Conservation (phyloP, 2,797 vertebrate genomes). For the Lepus oiostolus region DNA sequence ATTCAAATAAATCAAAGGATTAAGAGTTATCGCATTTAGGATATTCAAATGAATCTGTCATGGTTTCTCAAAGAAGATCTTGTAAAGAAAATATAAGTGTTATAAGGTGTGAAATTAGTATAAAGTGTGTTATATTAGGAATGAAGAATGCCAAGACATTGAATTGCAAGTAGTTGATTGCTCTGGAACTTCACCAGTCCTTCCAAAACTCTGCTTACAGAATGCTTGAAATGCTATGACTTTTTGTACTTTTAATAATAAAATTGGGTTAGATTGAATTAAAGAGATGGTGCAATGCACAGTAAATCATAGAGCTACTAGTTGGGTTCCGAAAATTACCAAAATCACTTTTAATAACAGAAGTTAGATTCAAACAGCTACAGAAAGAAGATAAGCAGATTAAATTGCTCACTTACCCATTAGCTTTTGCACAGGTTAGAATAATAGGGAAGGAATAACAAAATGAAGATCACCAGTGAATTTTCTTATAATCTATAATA, state of each 20-base stretch:
- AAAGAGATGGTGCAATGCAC: not conserved
- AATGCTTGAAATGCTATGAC: not conserved
- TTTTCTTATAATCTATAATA: constrained; percentile 31
- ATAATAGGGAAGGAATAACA: constrained; percentile 16
- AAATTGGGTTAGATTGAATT: constrained; percentile 35
- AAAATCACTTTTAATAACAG: constrained; percentile 13
- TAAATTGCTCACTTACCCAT: not conserved
- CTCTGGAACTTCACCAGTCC: constrained; percentile 1
- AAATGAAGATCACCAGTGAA: not conserved
- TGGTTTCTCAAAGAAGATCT: constrained; percentile 40
- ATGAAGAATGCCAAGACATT: not conserved
- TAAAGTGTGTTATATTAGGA: not conserved
- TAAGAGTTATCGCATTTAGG: constrained; percentile 22
- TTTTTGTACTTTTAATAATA: constrained; percentile 52
- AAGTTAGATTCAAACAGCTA: constrained; percentile 18
- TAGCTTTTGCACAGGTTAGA: not conserved
- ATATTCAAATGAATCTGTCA: constrained; percentile 10
- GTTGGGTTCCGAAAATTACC: constrained; percentile 44
- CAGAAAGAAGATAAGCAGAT: not conserved
- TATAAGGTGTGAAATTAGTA: constrained; percentile 55
- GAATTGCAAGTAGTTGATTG: not conserved
- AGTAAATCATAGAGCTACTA: not conserved
- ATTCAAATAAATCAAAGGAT: constrained; percentile 45
- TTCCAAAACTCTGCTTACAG: constrained; percentile 25
- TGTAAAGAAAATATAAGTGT: not conserved